phyloP scores from a whole-genome alignment of 2,797 vertebrate genomes.

The Chelidonichthys spinosus region DNA sequence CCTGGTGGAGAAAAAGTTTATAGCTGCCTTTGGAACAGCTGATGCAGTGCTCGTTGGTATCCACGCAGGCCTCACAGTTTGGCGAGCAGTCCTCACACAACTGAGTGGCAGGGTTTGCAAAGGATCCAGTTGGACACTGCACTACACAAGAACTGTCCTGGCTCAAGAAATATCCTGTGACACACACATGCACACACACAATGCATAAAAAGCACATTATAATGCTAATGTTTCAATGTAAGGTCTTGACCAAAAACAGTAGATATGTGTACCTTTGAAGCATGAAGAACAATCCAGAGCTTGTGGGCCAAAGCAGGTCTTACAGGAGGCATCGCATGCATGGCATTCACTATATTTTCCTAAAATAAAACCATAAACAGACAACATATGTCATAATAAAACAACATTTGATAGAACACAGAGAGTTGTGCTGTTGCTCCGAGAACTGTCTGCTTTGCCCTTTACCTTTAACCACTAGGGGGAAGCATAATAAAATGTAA shows the following conservation, averaged over 20 bases:
- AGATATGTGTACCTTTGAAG: conserved; percentile 69
- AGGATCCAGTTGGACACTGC: conserved; percentile 79
- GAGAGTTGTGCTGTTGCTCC: neutral
- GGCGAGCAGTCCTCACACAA: conserved; percentile 85
- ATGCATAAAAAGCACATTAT: neutral
- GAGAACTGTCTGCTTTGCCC: conserved; percentile 2
- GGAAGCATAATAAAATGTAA: conserved; percentile 23
- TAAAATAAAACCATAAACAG: conserved; percentile 40
- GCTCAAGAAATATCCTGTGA: conserved; percentile 82
- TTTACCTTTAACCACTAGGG: conserved; percentile 40
- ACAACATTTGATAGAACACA: neutral
- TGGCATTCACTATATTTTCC: conserved; percentile 71
- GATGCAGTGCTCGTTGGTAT: conserved; percentile 78
- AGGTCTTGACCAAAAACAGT: rapidly evolving
- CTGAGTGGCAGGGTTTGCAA: conserved; percentile 77
- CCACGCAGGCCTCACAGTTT: conserved; percentile 83
- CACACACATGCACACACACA: neutral
- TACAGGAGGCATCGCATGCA: conserved; percentile 74
- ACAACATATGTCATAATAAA: neutral
- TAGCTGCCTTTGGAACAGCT: conserved; percentile 80
- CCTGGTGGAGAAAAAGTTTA: conserved; percentile 83
- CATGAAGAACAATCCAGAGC: conserved; percentile 82
- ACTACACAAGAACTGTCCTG: conserved; percentile 82
- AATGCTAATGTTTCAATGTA: rapidly evolving
- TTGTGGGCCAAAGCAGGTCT: conserved; percentile 82